Evolutionary conservation across 2,797 vertebrate species (phyloP).

Genomic region (Cryptoprocta ferox): DNA sequence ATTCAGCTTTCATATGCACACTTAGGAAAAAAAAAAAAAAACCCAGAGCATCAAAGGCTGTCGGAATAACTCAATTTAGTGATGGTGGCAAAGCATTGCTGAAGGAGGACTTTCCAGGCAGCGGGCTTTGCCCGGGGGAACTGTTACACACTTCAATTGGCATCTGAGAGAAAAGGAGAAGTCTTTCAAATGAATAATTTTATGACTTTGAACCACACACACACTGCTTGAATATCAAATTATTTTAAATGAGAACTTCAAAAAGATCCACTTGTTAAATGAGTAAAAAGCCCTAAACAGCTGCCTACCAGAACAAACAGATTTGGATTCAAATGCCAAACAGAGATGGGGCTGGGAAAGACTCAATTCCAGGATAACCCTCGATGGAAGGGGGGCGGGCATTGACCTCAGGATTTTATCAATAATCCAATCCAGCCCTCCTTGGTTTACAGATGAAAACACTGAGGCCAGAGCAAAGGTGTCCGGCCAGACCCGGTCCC

Average conservation of each 20-base stretch:
- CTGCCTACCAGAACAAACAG: slow-evolving; percentile 60
- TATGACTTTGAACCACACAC: slow-evolving; percentile 71
- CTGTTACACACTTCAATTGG: slow-evolving; percentile 55
- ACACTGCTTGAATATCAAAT: slow-evolving; percentile 74
- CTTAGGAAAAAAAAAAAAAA: not conserved
- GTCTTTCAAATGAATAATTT: slow-evolving; percentile 75
- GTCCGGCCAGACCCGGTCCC: not conserved
- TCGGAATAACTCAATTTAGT: slow-evolving; percentile 80
- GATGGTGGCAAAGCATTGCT: slow-evolving; percentile 51
- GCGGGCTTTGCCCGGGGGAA: slow-evolving; percentile 36
- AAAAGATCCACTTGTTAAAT: slow-evolving; percentile 73
- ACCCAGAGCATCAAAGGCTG: slow-evolving; percentile 73
- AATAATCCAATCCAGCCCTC: not conserved
- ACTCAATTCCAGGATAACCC: not conserved
- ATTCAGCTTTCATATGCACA: slow-evolving; percentile 68
- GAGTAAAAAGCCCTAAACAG: slow-evolving; percentile 49
- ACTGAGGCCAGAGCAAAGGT: not conserved
- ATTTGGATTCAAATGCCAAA: slow-evolving; percentile 37
- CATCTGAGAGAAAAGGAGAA: slow-evolving; percentile 57
- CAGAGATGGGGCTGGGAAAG: not conserved
- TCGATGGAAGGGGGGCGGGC: not conserved
- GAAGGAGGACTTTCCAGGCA: slow-evolving; percentile 43
- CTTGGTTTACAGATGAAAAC: not conserved
- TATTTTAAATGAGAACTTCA: slow-evolving; percentile 78
- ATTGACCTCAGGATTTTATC: not conserved